Evolutionary conservation across 1,140 invertebrate genomes (phyloP), one percentile per base, ranked within the genome.

Genomic region (Ephestia elutella): DNA sequence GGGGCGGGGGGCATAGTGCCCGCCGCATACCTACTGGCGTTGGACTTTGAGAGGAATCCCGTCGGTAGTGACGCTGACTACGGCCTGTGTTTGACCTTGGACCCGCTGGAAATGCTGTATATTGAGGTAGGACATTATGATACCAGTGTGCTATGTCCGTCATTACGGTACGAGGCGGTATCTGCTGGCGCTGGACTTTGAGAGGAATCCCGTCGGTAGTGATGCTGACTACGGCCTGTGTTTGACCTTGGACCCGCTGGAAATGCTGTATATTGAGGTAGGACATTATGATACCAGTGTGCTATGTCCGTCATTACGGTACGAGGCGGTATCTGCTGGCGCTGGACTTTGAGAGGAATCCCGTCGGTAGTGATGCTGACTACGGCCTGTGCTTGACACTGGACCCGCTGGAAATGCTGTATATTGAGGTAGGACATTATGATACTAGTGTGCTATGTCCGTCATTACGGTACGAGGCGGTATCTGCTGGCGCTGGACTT

Each of bases 231-330:
- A 93, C 71, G 92, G 92, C 25, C 71, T 96, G 0, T 91, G 90
- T 28, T 87, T 94, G 49, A 90, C 91, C 49, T 79, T 95, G 62
- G 94, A 95, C 78, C 92, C 94, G 17, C 87, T 95, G 5, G 95
- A 96, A 90, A 85, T 95, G 15, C 90, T 93, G 48, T 96, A 96
- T 88, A 91, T 96, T 81, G 92, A 95, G 90, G 95, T 96, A 89
- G 87, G 71, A 32, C 9, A 7, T 5, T 32, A 10, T 32, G 25
- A 28, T 5, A 28, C 9, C 7, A 32, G 1, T 32, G 2, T 25
- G 2, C 2, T 25, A 25, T 25, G 21, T 7, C 7, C 21, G 21
- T 25, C 7, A 25, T 25, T n/a, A n/a, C n/a, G n/a, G n/a, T n/a
- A n/a, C n/a, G n/a, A n/a, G n/a, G n/a, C n/a, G n/a, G n/a, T 93